Evolutionary conservation across 2,797 vertebrate species (phyloP).

Genomic region (Myotis findleyi): DNA sequence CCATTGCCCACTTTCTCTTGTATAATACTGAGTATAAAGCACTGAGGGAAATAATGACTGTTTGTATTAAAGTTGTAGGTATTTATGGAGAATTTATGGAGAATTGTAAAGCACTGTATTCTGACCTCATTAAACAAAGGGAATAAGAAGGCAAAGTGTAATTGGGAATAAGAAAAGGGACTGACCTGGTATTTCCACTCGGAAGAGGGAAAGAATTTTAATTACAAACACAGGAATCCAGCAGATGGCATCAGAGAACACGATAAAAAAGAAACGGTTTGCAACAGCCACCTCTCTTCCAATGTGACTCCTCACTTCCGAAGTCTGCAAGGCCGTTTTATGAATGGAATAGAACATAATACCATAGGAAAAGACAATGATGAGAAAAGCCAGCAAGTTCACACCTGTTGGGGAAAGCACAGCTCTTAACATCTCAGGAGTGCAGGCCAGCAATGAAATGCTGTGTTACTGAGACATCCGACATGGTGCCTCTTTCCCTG

Average conservation of each 20-base stretch:
- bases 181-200: constrained; percentile 90
- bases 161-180: constrained; percentile 25
- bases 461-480: background rate
- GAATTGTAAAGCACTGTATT: background rate
- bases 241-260: constrained; percentile 96
- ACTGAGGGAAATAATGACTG: background rate
- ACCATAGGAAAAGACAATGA: constrained; percentile 88
- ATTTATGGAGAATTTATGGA: background rate
- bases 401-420: constrained; percentile 85
- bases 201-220: constrained; percentile 89
- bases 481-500: background rate
- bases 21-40: background rate
- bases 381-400: constrained; percentile 90
- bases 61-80: background rate
- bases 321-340: constrained; percentile 89
- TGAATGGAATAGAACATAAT: constrained; percentile 92
- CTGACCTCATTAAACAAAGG: background rate
- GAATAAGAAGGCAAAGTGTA: background rate
- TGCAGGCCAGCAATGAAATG: background rate
- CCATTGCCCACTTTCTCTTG: background rate
- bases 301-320: constrained; percentile 87
- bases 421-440: constrained; percentile 6
- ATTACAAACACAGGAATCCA: constrained; percentile 93
- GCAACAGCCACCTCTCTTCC: constrained; percentile 88
- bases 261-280: constrained; percentile 92